Evolutionary conservation across 2,888 invertebrate species (phyloP).

Genomic region (Argyra leucocephala): DNA sequence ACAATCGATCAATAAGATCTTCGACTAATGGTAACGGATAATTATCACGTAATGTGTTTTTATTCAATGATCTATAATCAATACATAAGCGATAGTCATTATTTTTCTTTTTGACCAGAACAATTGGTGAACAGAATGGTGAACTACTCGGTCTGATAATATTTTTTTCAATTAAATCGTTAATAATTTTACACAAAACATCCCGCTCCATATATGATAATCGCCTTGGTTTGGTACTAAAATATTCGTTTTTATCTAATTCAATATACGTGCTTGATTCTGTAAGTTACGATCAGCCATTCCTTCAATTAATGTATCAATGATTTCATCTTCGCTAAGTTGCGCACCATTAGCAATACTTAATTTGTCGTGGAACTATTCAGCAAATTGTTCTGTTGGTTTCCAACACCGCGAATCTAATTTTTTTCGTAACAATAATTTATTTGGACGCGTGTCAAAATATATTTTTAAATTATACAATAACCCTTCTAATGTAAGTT

Average conservation of each 20-base stretch:
- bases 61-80: slow-evolving; percentile 17
- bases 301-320: too few relatives aligned
- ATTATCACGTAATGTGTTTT: slow-evolving; percentile 15
- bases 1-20: slow-evolving; percentile 15
- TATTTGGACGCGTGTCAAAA: too few relatives aligned
- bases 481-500: too few relatives aligned
- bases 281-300: too few relatives aligned
- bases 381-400: too few relatives aligned
- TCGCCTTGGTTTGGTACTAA: neutral
- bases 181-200: neutral
- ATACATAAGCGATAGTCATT: slow-evolving; percentile 15
- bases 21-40: slow-evolving; percentile 18
- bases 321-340: too few relatives aligned
- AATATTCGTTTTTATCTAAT: neutral
- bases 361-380: too few relatives aligned
- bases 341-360: too few relatives aligned
- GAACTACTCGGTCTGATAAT: slow-evolving; percentile 7
- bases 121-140: slow-evolving; percentile 12
- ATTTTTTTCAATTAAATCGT: neutral
- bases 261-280: too few relatives aligned
- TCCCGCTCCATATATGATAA: neutral
- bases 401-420: too few relatives aligned
- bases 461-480: too few relatives aligned
- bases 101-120: slow-evolving; percentile 15
- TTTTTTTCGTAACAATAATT: too few relatives aligned